Conservation (phyloP, 2,113 vertebrate species). For the Eidolon helvum region DNA sequence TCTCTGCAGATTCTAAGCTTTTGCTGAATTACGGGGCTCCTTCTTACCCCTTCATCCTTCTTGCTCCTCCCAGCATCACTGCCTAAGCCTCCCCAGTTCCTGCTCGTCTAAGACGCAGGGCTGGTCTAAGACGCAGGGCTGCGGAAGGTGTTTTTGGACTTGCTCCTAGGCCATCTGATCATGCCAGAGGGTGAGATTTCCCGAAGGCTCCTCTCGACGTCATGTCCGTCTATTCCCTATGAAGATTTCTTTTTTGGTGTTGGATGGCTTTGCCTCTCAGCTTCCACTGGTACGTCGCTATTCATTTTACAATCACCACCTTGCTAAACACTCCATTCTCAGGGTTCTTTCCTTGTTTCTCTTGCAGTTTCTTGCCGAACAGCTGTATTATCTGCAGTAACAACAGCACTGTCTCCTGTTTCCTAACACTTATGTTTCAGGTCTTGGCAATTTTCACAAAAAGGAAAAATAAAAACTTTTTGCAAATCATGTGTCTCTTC, state of each 20-base stretch:
- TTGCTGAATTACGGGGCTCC: neutral
- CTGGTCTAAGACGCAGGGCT: neutral
- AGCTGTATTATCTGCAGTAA: neutral
- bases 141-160: neutral
- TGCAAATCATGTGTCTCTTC: neutral
- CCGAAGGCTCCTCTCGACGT: neutral
- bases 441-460: neutral
- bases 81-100: neutral
- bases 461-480: neutral
- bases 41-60: neutral
- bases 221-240: neutral
- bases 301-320: neutral
- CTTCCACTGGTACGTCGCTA: neutral
- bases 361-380: neutral
- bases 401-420: neutral
- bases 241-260: neutral
- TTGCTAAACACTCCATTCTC: neutral
- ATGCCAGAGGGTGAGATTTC: neutral
- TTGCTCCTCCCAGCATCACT: neutral
- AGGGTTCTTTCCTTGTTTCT: neutral
- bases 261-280: neutral
- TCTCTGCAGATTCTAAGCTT: neutral
- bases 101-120: neutral
- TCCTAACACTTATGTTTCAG: neutral
- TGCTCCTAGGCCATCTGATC: neutral